Percentiles rank a stretch among this genome's conserved stretches.
phyloP scores from a whole-genome alignment of 2,888 invertebrate genomes.

The Elgonia sp. region DNA sequence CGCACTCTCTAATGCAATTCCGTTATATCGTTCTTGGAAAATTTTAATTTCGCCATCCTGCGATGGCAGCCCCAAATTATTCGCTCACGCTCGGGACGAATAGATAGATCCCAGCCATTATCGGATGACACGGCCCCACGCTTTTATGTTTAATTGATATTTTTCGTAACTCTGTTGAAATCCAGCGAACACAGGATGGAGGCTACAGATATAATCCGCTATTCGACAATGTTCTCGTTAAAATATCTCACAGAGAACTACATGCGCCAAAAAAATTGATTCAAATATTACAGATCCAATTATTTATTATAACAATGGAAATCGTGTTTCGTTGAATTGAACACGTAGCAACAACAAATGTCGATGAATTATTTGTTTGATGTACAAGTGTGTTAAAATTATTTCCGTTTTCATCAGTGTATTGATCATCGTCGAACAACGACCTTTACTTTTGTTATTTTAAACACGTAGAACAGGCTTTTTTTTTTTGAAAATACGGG shows the following conservation, averaged over 20 bases:
- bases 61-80: conserved; percentile 74
- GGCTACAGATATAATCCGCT: conserved; percentile 84
- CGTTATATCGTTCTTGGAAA: conserved; percentile 67
- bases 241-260: conserved; percentile 81
- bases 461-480: background rate
- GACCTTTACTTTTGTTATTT: conserved; percentile 29
- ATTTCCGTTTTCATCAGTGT: conserved; percentile 29
- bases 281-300: conserved; percentile 71
- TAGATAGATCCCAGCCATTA: conserved; percentile 83
- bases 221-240: conserved; percentile 84
- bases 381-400: conserved; percentile 35
- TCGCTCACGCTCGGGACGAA: conserved; percentile 69
- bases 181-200: conserved; percentile 80
- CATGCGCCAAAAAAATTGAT: conserved; percentile 71
- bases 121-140: conserved; percentile 86
- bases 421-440: conserved; percentile 39
- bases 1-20: conserved; percentile 65
- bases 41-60: conserved; percentile 72
- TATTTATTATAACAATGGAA: conserved; percentile 71
- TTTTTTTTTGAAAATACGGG: background rate
- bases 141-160: conserved; percentile 87
- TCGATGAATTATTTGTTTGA: conserved; percentile 57
- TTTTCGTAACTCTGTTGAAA: conserved; percentile 86
- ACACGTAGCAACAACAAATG: conserved; percentile 56
- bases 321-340: conserved; percentile 56